Base-by-base conservation (phyloP, 92 coral and sea anemone species). In the Palythoa heliodiscus region DNA sequence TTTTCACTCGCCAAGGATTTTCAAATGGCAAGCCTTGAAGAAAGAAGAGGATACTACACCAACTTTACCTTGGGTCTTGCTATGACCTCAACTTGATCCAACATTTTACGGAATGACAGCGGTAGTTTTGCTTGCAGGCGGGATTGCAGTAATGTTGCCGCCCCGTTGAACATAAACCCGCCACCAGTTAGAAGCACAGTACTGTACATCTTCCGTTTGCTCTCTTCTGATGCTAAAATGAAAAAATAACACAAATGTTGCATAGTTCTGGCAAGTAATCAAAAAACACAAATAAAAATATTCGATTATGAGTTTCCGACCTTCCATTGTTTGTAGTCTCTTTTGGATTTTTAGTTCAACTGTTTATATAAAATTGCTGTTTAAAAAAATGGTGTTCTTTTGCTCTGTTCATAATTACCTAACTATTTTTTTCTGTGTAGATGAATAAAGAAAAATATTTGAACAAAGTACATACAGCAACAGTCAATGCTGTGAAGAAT, bases 31-130 rank as follows among this genome's bases (percentile, higher is more conserved):
- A 3, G 19, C 19, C 15, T 58, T 16, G 66, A 67, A 22, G 71
- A 7, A 39, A 1, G 72, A 20, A 2, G 0, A 29, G 35, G 35
- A 29, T 29, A 29, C 35, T 29, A 29, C 0, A 29, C 35, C 10
- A 52, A 75, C 57, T 75, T 12, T 75, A n/a, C 99, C 95, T 95
- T 95, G 20, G 98, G 98, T 86, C 93, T 97, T 15, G 98, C 95
- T 39, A 94, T 94, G 78, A 97, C 97, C 70, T 94, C 98, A 12
- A 94, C 98, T 86, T 94, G 98, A 60, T 97, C 99, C 61, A 97
- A 88, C 29, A 92, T 86, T 71, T 97, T 95, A 58, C 98, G 97
- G 53, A 92, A 89, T n/a, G 92, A 71, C 48, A 92, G 76, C 1
- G 98, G 99, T 35, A 97, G 87, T 75, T 97, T 97, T 47, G 98